Evolutionary conservation across 2,113 vertebrate species (phyloP).

Genomic region (Tauraco erythrolophus): DNA sequence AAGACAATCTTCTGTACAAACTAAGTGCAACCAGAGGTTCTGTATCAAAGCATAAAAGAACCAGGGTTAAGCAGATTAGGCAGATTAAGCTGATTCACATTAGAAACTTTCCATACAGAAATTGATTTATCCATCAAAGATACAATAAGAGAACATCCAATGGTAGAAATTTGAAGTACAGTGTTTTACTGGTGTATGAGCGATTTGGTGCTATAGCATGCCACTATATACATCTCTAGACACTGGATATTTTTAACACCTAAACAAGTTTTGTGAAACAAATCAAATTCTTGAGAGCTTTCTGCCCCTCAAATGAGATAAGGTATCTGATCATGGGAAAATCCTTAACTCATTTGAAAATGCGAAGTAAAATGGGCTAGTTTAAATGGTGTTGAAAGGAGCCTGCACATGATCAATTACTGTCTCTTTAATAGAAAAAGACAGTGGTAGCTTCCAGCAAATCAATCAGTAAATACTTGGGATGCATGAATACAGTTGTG

Average conservation of each 20-base stretch:
- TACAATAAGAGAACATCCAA: not conserved
- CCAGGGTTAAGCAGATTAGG: not conserved
- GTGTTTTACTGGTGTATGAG: not conserved
- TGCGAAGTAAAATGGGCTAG: not conserved
- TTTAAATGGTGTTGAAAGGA: not conserved
- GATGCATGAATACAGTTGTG: not conserved
- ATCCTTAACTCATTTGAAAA: not conserved
- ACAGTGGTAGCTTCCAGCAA: not conserved
- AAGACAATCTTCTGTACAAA: constrained; percentile 82
- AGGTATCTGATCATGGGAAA: not conserved
- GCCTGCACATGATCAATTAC: not conserved
- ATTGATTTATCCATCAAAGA: not conserved
- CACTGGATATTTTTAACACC: not conserved
- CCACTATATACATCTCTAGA: not conserved
- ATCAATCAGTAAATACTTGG: not conserved
- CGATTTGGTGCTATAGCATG: not conserved
- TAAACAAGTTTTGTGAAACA: not conserved
- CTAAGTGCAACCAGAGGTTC: constrained; percentile 79
- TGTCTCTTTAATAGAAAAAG: not conserved
- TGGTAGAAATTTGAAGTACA: not conserved
- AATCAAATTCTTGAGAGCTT: not conserved
- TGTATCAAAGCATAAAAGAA: not conserved
- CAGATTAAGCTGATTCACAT: not conserved
- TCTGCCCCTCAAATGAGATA: not conserved
- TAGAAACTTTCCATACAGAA: not conserved